Evolutionary conservation across 2,797 vertebrate species (phyloP).

Genomic region (Luscinia megarhynchos): DNA sequence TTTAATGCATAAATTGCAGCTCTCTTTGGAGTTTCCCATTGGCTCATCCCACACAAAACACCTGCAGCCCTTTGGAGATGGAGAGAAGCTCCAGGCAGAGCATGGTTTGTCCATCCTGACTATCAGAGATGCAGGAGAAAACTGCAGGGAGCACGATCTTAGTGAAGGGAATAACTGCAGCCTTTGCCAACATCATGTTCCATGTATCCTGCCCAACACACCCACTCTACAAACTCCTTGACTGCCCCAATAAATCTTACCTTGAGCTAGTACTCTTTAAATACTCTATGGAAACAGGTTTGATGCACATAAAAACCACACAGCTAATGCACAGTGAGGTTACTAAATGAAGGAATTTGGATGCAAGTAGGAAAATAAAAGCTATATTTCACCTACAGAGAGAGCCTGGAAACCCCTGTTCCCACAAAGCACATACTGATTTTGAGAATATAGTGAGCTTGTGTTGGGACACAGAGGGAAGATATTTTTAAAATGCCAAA

Average conservation of each 20-base stretch:
- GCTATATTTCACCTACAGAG: background rate
- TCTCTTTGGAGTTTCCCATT: background rate
- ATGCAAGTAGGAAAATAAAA: conserved; percentile 34
- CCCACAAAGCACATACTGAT: background rate
- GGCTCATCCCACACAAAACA: no score
- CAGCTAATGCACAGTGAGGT: background rate
- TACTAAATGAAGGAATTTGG: conserved; percentile 12
- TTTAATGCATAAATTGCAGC: background rate
- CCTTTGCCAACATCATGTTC: background rate
- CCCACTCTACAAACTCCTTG: background rate
- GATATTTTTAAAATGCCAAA: conserved; percentile 48
- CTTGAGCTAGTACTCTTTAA: background rate
- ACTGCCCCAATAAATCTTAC: background rate
- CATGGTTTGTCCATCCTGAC: background rate
- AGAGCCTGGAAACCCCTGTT: background rate
- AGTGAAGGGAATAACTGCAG: background rate
- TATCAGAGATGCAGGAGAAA: background rate
- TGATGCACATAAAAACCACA: background rate
- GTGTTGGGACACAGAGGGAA: conserved; percentile 30
- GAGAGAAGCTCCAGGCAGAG: background rate
- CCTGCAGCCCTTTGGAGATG: background rate
- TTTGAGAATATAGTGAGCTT: conserved; percentile 35
- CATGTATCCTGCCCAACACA: background rate
- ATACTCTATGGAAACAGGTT: background rate
- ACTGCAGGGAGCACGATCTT: background rate